A percentile compares a stretch with the other conserved stretches of the same genome.
phyloP scores from a whole-genome alignment of 2,113 vertebrate species.

The Fregata magnificens region DNA sequence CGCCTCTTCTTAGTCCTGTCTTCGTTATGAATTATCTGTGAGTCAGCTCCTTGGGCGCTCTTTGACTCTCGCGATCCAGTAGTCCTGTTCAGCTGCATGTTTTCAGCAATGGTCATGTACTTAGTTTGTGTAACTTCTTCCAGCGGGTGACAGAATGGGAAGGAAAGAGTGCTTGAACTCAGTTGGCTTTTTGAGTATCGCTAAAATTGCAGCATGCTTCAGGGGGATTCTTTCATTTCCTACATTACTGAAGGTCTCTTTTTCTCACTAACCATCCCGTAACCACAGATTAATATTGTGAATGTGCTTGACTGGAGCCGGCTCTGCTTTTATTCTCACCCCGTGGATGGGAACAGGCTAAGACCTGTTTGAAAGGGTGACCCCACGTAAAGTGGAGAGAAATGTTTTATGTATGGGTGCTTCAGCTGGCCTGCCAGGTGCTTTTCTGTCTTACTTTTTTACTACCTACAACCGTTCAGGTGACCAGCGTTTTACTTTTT shows the following conservation, averaged over 20 bases:
- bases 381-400: fast-evolving
- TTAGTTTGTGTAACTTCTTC: neutral
- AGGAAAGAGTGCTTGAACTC: neutral
- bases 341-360: neutral
- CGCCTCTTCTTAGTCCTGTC: neutral
- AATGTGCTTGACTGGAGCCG: neutral
- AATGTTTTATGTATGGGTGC: neutral
- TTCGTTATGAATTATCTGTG: fast-evolving
- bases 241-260: neutral
- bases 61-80: fast-evolving
- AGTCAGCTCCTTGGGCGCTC: fast-evolving
- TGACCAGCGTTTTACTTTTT: neutral
- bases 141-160: neutral
- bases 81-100: neutral
- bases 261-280: fast-evolving
- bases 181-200: neutral
- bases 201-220: neutral
- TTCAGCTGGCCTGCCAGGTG: neutral
- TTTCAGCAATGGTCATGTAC: neutral
- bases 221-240: neutral
- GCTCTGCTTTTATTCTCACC: neutral
- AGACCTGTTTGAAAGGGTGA: neutral
- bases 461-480: neutral
- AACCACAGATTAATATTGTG: neutral
- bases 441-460: neutral